Conservation (phyloP, 2,888 invertebrate species). For the Cheilosia vulpina region DNA sequence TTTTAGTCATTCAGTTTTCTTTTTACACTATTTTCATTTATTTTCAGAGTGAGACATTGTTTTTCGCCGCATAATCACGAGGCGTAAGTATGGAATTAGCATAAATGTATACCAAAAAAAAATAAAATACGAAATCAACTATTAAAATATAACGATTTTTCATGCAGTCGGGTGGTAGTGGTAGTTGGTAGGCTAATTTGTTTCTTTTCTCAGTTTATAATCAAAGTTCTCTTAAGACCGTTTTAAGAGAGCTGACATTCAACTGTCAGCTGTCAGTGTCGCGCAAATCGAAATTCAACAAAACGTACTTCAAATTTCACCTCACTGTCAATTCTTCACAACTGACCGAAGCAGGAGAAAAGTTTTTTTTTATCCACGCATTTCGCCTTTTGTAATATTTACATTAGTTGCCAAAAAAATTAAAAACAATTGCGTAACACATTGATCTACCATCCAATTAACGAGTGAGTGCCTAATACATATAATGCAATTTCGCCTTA, state of each 20-base stretch:
- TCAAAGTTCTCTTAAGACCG: constrained; percentile 14
- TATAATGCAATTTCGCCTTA: not conserved
- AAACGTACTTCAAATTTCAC: constrained; percentile 27
- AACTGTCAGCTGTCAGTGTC: constrained; percentile 24
- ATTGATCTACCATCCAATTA: constrained; percentile 2
- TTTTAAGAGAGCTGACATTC: constrained; percentile 13
- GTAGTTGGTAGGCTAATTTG: constrained; percentile 1
- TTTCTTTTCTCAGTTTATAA: not conserved
- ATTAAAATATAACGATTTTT: not conserved
- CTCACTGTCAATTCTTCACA: constrained; percentile 23
- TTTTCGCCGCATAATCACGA: not conserved
- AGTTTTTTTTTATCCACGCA: constrained; percentile 1
- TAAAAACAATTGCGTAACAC: not conserved
- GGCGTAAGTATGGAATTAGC: constrained; percentile 10
- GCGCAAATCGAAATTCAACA: constrained; percentile 6
- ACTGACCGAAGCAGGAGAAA: constrained; percentile 19
- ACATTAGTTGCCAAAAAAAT: not conserved
- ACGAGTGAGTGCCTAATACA: constrained; percentile 25
- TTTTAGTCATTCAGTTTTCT: not conserved
- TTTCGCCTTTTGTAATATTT: constrained; percentile 3
- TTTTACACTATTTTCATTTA: not conserved
- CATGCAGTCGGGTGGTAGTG: not conserved
- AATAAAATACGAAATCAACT: not conserved
- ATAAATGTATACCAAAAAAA: not conserved
- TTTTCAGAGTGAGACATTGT: not conserved